A percentile compares a stretch with the other conserved stretches of the same genome.
Evolutionary conservation across 2,888 invertebrate genomes (phyloP).

Genomic region (Nephrotoma appendiculata): DNA sequence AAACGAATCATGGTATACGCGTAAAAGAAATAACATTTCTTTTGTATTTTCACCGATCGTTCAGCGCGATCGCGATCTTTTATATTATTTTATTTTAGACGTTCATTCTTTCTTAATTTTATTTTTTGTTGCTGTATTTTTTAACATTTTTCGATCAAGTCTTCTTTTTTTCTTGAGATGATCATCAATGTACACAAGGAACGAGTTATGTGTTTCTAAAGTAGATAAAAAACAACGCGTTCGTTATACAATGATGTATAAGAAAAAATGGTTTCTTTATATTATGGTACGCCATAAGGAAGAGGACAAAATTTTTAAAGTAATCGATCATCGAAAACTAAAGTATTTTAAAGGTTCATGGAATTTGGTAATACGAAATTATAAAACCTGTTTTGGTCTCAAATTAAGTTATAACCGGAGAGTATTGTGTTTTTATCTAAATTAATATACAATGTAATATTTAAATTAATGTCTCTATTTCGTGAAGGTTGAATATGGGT

Average conservation of each 20-base stretch:
- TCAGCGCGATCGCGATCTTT: neutral
- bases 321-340: neutral
- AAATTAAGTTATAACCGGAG: neutral
- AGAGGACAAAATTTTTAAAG: neutral
- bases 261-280: neutral
- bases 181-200: neutral
- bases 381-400: neutral
- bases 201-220: neutral
- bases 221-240: neutral
- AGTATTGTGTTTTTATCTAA: neutral
- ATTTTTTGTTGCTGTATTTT: neutral
- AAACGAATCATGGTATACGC: neutral
- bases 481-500: neutral
- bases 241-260: neutral
- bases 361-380: neutral
- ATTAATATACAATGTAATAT: neutral
- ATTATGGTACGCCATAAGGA: neutral
- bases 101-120: neutral
- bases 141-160: neutral
- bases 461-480: neutral
- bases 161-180: neutral
- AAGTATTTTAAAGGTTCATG: neutral
- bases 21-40: neutral
- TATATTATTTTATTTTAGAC: neutral
- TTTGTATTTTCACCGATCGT: constrained; percentile 1